Percentiles rank a stretch among this genome's conserved stretches.
Evolutionary conservation across 1,140 invertebrate species (phyloP).

Genomic region (Calosoma granatense): DNA sequence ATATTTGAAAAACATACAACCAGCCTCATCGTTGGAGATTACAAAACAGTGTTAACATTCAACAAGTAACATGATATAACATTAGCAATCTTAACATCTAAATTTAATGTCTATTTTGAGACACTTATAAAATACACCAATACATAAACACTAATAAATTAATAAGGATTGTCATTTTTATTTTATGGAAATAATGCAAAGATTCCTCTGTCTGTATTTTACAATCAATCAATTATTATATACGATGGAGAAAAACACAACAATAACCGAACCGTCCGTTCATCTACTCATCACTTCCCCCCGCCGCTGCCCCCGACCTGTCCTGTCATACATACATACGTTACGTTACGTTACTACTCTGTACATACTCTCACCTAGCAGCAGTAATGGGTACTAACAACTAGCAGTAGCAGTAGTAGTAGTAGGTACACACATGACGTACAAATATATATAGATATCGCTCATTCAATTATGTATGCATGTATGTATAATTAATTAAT

Average conservation of each 20-base stretch:
- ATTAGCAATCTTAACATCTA: slow-evolving; percentile 26
- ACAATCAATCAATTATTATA: no score
- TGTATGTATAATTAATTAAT: background rate
- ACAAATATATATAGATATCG: background rate
- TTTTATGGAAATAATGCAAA: slow-evolving; percentile 21
- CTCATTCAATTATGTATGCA: background rate
- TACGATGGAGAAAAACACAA: background rate
- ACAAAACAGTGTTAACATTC: slow-evolving; percentile 21
- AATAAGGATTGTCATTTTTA: slow-evolving; percentile 30
- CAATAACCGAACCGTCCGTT: background rate
- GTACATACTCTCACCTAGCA: no score
- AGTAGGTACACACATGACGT: background rate
- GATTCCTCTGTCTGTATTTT: slow-evolving; percentile 6
- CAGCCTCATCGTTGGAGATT: background rate
- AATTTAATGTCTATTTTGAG: slow-evolving; percentile 25
- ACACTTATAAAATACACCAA: slow-evolving; percentile 28
- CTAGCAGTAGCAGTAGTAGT: no score
- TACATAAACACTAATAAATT: slow-evolving; percentile 26
- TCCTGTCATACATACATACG: no score
- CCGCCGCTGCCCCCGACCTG: no score
- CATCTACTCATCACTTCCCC: background rate
- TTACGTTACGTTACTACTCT: background rate
- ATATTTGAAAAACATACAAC: slow-evolving; percentile 4
- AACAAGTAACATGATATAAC: slow-evolving; percentile 25
- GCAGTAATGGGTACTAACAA: no score